Percentiles rank a stretch among this genome's conserved stretches.
phyloP scores from a whole-genome alignment of 2,113 vertebrate genomes.

The Oncorhynchus tshawytscha region DNA sequence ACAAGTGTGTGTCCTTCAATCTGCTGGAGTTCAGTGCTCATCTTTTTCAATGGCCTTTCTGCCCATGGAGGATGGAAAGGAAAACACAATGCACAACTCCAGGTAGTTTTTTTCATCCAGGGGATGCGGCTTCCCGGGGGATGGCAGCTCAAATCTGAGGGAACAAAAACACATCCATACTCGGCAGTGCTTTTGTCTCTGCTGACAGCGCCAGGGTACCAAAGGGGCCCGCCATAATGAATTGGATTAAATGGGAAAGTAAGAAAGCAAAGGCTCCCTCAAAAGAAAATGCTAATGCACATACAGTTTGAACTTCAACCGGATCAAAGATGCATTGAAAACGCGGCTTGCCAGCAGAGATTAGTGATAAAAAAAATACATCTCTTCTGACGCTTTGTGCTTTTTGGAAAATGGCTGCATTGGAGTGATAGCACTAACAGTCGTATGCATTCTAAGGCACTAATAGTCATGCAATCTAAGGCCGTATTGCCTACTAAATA shows the following conservation, averaged over 20 bases:
- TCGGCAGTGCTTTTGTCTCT: conserved; percentile 72
- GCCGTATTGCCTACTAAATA: too few species aligned
- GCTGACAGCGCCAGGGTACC: conserved; percentile 63
- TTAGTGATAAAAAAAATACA: conserved; percentile 10
- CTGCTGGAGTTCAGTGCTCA: conserved; percentile 31
- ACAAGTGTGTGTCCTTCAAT: conserved; percentile 44
- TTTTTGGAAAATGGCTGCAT: conserved; percentile 18
- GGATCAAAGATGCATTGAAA: conserved; percentile 32
- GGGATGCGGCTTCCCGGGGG: conserved; percentile 55
- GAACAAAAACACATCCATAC: conserved; percentile 73
- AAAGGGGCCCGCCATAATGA: conserved; percentile 64
- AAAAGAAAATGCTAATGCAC: conserved; percentile 58
- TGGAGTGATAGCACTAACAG: not conserved
- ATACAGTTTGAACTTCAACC: conserved; percentile 41
- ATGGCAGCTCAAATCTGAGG: conserved; percentile 64
- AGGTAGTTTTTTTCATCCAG: conserved; percentile 54
- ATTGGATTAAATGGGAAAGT: conserved; percentile 74
- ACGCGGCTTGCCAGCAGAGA: conserved; percentile 14
- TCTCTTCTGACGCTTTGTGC: conserved; percentile 6
- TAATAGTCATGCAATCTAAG: too few species aligned
- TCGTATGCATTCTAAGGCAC: not conserved
- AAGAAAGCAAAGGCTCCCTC: conserved; percentile 56
- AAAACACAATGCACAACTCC: conserved; percentile 65
- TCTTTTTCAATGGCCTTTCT: conserved; percentile 50
- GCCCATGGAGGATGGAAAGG: conserved; percentile 15